A percentile compares a stretch with the other conserved stretches of the same genome.
Evolutionary conservation across 2,888 invertebrate genomes (phyloP).

Genomic region (Drosophila phalerata): DNA sequence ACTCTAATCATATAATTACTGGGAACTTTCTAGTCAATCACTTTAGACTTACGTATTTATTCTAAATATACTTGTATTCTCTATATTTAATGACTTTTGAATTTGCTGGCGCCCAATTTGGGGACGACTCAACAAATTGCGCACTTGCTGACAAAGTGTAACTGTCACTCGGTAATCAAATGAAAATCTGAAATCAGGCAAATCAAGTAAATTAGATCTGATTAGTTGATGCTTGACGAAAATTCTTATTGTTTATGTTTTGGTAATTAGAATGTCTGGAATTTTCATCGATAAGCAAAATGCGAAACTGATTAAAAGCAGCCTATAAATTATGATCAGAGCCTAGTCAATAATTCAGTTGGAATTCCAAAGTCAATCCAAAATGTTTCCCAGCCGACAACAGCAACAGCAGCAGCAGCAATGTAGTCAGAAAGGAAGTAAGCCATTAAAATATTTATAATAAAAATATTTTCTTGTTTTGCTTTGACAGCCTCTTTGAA

Average conservation of each 20-base stretch:
- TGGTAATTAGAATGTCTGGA: slow-evolving; percentile 66
- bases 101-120: slow-evolving; percentile 39
- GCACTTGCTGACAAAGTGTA: slow-evolving; percentile 38
- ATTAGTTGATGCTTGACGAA: slow-evolving; percentile 59
- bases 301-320: slow-evolving; percentile 42
- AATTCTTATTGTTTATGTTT: slow-evolving; percentile 61
- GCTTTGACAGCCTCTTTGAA: slow-evolving; percentile 88
- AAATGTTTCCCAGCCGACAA: slow-evolving; percentile 61
- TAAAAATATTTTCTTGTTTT: slow-evolving; percentile 5
- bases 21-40: slow-evolving; percentile 23
- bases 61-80: background rate
- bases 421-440: slow-evolving; percentile 22
- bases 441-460: background rate
- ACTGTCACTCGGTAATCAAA: slow-evolving; percentile 35
- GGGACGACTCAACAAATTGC: slow-evolving; percentile 38
- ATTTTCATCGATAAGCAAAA: slow-evolving; percentile 40
- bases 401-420: slow-evolving; percentile 46
- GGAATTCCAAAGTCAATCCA: slow-evolving; percentile 26
- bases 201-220: slow-evolving; percentile 48
- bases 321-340: slow-evolving; percentile 63
- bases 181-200: slow-evolving; percentile 31
- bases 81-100: slow-evolving; percentile 34
- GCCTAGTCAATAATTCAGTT: slow-evolving; percentile 46
- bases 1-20: background rate
- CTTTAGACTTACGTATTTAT: background rate